Evolutionary conservation across 2,888 invertebrate genomes (phyloP), one percentile per base, ranked within the genome.

Genomic region (Ferdinandea cuprea): DNA sequence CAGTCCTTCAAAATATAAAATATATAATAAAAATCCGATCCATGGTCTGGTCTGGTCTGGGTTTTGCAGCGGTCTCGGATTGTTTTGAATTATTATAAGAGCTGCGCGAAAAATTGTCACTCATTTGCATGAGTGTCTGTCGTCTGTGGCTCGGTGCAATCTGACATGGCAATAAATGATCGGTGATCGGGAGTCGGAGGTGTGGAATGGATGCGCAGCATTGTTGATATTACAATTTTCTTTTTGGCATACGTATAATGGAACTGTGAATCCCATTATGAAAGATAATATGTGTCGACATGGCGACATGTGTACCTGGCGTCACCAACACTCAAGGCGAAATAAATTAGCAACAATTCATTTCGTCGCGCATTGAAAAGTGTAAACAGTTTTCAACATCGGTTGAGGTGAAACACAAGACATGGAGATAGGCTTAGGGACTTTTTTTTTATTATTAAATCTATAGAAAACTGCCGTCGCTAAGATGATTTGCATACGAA

Each of bases 121-220:
- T 78, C 83, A 83, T 83, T 83, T 83, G 72, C 78, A 83, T 83
- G 77, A 72, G n/a, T n/a, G n/a, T n/a, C n/a, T 54, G 61, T 73
- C n/a, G 59, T 40, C 30, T 30, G 25, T 48, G 37, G 15, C 48
- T 35, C 25, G 2, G 8, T 59, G 19, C 19, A 35, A 63, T 54
- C 73, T 54, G 37, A 65, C 73, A 56, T n/a, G 50, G n/a, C 6
- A 11, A 44, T 35, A 15, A 28, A 28, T 28, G 40, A 71, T 71
- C 48, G 30, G 35, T 61, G 56, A 69, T 77, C 30, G 54, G 21
- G n/a, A n/a, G n/a, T 25, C 25, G 37, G 46, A 30, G 56, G 46
- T 76, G 58, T 32, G 66, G 58, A 15, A 59, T n/a, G n/a, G n/a
- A n/a, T n/a, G n/a, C n/a, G 52, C 25, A 35, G 4, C 11, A 21